Evolutionary conservation across 2,888 invertebrate genomes (phyloP).

Genomic region (Pristionchus mayeri): DNA sequence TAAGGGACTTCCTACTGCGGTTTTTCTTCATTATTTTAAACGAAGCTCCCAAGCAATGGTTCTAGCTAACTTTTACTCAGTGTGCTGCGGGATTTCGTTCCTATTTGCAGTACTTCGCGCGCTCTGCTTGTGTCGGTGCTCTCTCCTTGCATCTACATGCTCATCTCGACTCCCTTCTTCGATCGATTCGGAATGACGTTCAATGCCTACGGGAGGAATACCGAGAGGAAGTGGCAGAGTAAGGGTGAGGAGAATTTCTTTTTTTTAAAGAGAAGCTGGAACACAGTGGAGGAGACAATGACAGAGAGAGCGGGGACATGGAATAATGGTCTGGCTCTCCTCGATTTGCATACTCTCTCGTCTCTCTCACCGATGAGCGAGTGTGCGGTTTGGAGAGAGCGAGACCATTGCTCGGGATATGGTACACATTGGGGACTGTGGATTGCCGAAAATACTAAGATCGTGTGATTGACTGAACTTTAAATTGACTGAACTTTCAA

Average conservation of each 20-base stretch:
- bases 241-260: conserved; percentile 51
- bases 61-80: too few relatives aligned
- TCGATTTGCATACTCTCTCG: too few relatives aligned
- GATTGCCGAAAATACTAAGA: neutral
- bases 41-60: neutral
- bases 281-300: too few relatives aligned
- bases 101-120: conserved; percentile 46
- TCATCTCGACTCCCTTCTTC: neutral
- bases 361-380: too few relatives aligned
- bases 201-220: conserved; percentile 61
- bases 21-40: neutral
- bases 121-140: conserved; percentile 57
- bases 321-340: too few relatives aligned
- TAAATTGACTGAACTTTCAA: neutral
- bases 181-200: conserved; percentile 42
- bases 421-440: neutral
- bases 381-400: too few relatives aligned
- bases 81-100: too few relatives aligned
- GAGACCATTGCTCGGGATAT: too few relatives aligned
- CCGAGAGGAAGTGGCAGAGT: conserved; percentile 64
- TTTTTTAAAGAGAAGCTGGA: too few relatives aligned
- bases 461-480: neutral
- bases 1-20: conserved; percentile 58
- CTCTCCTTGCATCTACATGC: conserved; percentile 52
- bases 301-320: neutral